A percentile compares a stretch with the other conserved stretches of the same genome.
Evolutionary conservation across 2,888 invertebrate species (phyloP).

Genomic region (Zele albiditarsus): DNA sequence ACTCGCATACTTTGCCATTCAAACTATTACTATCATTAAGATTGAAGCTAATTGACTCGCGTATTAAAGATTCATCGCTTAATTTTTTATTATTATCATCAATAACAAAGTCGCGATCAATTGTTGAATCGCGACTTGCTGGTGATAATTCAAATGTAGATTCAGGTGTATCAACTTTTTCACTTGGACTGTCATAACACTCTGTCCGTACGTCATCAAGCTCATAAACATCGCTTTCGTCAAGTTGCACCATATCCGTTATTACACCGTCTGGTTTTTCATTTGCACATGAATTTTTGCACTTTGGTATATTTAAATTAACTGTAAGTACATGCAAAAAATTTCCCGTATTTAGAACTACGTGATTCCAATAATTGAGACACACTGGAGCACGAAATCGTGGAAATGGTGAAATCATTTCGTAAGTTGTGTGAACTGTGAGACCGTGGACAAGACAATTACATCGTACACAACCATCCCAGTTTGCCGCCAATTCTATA

Average conservation of each 20-base stretch:
- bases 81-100: conserved; percentile 51
- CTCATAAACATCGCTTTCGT: conserved; percentile 66
- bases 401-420: conserved; percentile 90
- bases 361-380: conserved; percentile 81
- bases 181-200: conserved; percentile 61
- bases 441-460: conserved; percentile 91
- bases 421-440: conserved; percentile 93
- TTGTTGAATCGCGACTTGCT: conserved; percentile 58
- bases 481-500: conserved; percentile 74
- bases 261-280: conserved; percentile 69
- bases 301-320: conserved; percentile 73
- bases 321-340: conserved; percentile 86
- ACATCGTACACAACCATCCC: conserved; percentile 78
- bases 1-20: conserved; percentile 61
- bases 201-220: conserved; percentile 63
- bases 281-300: conserved; percentile 58
- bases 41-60: conserved; percentile 53
- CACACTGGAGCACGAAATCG: conserved; percentile 82
- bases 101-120: conserved; percentile 58
- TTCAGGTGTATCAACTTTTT: conserved; percentile 62
- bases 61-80: conserved; percentile 57
- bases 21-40: conserved; percentile 61
- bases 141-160: conserved; percentile 60
- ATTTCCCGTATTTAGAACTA: conserved; percentile 89
- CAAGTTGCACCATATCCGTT: conserved; percentile 61